Evolutionary conservation across 2,797 vertebrate genomes (phyloP), one percentile per base, ranked within the genome.

Genomic region (Rallus crepitans): DNA sequence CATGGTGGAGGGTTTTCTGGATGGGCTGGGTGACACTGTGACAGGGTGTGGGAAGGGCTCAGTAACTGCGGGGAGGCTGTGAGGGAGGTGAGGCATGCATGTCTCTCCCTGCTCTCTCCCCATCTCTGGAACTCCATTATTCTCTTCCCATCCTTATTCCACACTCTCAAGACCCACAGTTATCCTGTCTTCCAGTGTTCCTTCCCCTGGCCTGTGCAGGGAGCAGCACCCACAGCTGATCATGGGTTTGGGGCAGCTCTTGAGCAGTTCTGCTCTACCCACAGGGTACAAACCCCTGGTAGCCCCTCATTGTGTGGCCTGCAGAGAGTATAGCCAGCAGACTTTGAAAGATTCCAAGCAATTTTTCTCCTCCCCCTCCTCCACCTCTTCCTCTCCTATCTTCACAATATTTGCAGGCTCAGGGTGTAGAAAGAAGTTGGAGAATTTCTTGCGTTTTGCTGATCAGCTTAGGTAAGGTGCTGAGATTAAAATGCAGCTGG

Each of bases 261-360:
- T 45, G 64, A 65, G 47, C 28, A 50, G 8, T 15, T 77, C n/a
- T 61, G 21, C 35, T 59, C 42, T 72, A 17, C 20, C 10, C 60
- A 19, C 23, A 18, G 39, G 20, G 2, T 48, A 20, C 53, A 7
- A 17, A 33, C 42, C 15, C 17, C 19, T 42, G 30, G 15, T 52
- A 60, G 31, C 18, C 45, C 52, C 45, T 57, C 31, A 11, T 8
- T 0, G 0, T 2, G 0, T 57, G 10, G 7, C 35, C 5, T 73
- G 10, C 69, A 3, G 1, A 71, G 50, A 69, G 25, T 40, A n/a
- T 9, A 61, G 50, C 14, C 15, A 9, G 16, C 6, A 52, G 30
- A 23, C 30, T 30, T 63, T n/a, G 52, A 63, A 65, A 80, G 8
- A 28, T 75, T 92, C 65, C 73, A 60, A 60, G 57, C 37, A 25